Evolutionary conservation across 2,113 vertebrate species (phyloP).

Genomic region (Meriones unguiculatus): DNA sequence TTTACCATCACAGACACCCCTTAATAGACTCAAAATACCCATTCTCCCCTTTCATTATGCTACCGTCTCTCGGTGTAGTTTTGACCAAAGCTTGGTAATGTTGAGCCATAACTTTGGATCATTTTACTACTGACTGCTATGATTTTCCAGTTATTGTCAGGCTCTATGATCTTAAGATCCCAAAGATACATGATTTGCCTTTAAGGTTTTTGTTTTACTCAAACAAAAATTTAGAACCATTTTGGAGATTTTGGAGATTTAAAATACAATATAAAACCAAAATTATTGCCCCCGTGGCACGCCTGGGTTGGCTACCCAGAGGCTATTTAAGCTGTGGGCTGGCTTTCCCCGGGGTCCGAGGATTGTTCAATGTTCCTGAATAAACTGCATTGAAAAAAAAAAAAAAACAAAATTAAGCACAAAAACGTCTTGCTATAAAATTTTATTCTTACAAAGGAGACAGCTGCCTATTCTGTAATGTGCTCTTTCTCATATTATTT

Average conservation of each 20-base stretch:
- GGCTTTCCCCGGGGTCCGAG: too few relatives aligned
- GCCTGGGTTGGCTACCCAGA: too few relatives aligned
- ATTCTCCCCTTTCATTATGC: neutral
- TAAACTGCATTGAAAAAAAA: too few relatives aligned
- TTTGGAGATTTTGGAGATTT: conserved; percentile 50
- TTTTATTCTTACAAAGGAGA: conserved; percentile 53
- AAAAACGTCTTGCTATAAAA: conserved; percentile 58
- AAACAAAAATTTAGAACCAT: conserved; percentile 8
- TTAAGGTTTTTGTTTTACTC: neutral
- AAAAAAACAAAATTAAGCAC: conserved; percentile 67
- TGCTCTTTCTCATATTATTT: neutral
- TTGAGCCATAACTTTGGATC: neutral
- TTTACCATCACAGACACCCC: neutral
- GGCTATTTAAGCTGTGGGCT: too few relatives aligned
- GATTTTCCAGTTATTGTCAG: neutral
- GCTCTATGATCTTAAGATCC: neutral
- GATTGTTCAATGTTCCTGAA: too few relatives aligned
- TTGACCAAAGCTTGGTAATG: neutral
- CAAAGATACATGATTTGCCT: neutral
- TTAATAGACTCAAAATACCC: neutral
- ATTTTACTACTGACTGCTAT: neutral
- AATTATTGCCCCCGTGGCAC: too few relatives aligned
- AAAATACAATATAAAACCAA: conserved; percentile 69
- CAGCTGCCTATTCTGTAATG: conserved; percentile 53
- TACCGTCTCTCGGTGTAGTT: neutral